Evolutionary conservation across 2,113 vertebrate species (phyloP), one percentile per base, ranked within the genome.

Genomic region (Setophaga petechia): DNA sequence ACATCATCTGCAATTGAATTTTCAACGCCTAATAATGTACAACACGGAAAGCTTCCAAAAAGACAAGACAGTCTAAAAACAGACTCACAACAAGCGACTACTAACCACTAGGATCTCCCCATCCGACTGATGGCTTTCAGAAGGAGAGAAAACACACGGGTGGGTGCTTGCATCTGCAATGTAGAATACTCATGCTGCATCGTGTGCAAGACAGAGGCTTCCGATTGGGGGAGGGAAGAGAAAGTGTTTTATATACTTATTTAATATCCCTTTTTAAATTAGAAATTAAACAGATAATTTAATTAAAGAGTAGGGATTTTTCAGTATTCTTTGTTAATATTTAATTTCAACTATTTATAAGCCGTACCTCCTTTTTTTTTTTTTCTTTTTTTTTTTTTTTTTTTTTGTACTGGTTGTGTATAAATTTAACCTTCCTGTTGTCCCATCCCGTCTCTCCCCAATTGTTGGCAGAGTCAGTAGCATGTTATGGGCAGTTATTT

Each of bases 251-350:
- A 98, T 98, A 98, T 98, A 98, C 98, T 98, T 98, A 98, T 98
- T 98, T 98, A 98, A 98, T 98, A 98, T 97, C 96, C 97, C 98
- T 98, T 98, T 98, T 98, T 94, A 98, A 97, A 98, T 98, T 98
- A 98, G 98, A 98, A 98, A 98, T 98, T 98, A 98, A 98, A 98
- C 97, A 98, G 97, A 98, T 98, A 98, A 98, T 98, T 98, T 98
- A 98, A 98, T 98, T 98, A 98, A 98, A 98, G 97, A 98, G 97
- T 98, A 98, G 98, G 98, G 97, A 98, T 98, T 98, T 98, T 98
- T 98, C 98, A 98, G 98, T 98, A 98, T 98, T 98, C 97, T 98
- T 97, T 97, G 98, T 98, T 98, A 98, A 98, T 98, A 98, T 98
- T 98, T 98, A 98, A 98, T 98, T 98, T 98, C 97, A 97, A 98